phyloP scores from a whole-genome alignment of 1,140 invertebrate genomes.

The Ceratosolen fusciceps region DNA sequence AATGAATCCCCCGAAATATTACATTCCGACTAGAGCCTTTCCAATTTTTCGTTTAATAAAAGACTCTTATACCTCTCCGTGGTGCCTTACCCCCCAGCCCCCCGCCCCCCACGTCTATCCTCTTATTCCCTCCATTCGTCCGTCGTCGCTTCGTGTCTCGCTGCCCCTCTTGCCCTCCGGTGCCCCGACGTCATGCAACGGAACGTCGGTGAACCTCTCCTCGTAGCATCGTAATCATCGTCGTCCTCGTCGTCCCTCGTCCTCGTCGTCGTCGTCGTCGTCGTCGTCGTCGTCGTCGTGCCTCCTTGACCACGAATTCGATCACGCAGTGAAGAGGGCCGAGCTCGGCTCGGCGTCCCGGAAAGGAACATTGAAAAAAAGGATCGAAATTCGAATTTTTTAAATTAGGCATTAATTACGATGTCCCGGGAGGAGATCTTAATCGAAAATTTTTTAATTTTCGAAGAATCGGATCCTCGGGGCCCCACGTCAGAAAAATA shows the following conservation, averaged over 20 bases:
- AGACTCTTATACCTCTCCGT: slow-evolving; percentile 59
- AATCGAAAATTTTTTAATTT: slow-evolving; percentile 4
- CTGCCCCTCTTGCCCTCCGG: no score
- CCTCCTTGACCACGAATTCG: not conserved
- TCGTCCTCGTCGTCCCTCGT: not conserved
- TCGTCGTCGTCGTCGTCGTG: slow-evolving; percentile 10
- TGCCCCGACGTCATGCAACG: no score
- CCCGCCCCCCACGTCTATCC: slow-evolving; percentile 13
- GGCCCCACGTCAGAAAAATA: not conserved
- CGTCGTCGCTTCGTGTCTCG: no score
- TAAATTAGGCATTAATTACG: slow-evolving; percentile 1
- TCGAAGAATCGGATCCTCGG: not conserved
- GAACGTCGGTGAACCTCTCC: slow-evolving; percentile 23
- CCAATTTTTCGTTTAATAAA: slow-evolving; percentile 71
- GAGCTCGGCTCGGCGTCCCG: not conserved
- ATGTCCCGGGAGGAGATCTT: not conserved
- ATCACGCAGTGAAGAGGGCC: not conserved
- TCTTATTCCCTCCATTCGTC: slow-evolving; percentile 1
- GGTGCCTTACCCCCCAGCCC: slow-evolving; percentile 27
- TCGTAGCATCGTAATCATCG: no score
- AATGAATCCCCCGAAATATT: slow-evolving; percentile 73
- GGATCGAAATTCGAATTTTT: slow-evolving; percentile 11
- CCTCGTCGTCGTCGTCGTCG: not conserved
- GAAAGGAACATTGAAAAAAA: not conserved
- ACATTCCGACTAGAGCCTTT: slow-evolving; percentile 69